These are phyloP conservation scores for Apodemia zela DNA, from an alignment of 2,888 invertebrate species.

Conservation along the genomic window DNA sequence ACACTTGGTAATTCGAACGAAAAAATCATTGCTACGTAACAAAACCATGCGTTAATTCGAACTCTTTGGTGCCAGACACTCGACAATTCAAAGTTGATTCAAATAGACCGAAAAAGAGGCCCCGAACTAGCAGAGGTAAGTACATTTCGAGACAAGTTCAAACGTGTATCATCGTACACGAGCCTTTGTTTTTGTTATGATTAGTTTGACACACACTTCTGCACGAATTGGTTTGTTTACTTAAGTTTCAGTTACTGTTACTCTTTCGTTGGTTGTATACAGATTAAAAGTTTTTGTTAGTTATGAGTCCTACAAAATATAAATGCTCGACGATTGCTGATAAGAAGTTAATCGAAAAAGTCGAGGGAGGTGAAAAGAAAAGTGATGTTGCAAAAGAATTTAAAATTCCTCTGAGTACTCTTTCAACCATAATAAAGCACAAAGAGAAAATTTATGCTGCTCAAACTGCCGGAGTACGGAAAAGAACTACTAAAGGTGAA, in stretches of 20 bases:
- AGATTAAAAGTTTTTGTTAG: slow-evolving; percentile 14
- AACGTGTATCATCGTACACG: slow-evolving; percentile 16
- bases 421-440: slow-evolving; percentile 20
- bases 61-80: slow-evolving; percentile 15
- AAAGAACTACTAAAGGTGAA: slow-evolving; percentile 33
- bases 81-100: slow-evolving; percentile 30
- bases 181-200: slow-evolving; percentile 22
- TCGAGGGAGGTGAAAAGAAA: slow-evolving; percentile 20
- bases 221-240: slow-evolving; percentile 20
- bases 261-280: slow-evolving; percentile 21
- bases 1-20: slow-evolving; percentile 27
- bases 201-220: slow-evolving; percentile 19
- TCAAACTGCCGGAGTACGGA: slow-evolving; percentile 30
- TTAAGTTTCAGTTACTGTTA: slow-evolving; percentile 20
- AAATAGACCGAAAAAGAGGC: slow-evolving; percentile 13
- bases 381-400: slow-evolving; percentile 7
- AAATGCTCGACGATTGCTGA: slow-evolving; percentile 21
- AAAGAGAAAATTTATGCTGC: slow-evolving; percentile 29
- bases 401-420: slow-evolving; percentile 11
- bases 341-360: slow-evolving; percentile 22
- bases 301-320: slow-evolving; percentile 12
- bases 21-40: slow-evolving; percentile 27
- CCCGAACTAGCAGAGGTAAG: neutral
- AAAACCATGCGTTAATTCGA: slow-evolving; percentile 28
- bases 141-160: slow-evolving; percentile 22